Percentiles rank a stretch among this genome's conserved stretches.
These are phyloP conservation scores for Albula glossodonta DNA, from an alignment of 2,113 vertebrate species.

Conservation along the genomic window DNA sequence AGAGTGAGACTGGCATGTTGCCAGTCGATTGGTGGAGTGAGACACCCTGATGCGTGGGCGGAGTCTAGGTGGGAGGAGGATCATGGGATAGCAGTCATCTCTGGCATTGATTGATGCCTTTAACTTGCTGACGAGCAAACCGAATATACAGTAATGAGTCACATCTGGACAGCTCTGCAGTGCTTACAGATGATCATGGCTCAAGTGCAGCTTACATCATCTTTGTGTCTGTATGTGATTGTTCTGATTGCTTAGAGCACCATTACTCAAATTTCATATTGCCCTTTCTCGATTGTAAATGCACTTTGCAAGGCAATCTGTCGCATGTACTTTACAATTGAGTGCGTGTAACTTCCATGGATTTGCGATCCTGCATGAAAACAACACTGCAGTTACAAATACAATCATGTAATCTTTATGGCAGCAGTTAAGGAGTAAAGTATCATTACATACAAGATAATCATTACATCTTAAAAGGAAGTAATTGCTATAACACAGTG, in stretches of 20 bases:
- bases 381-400: not conserved
- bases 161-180: not conserved
- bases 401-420: not conserved
- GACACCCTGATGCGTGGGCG: not conserved
- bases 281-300: too few relatives aligned
- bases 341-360: not conserved
- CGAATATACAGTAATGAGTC: not conserved
- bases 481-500: not conserved
- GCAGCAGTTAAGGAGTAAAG: not conserved
- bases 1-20: not conserved
- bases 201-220: too few relatives aligned
- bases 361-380: not conserved
- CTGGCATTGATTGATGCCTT: not conserved
- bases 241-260: too few relatives aligned
- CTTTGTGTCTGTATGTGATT: too few relatives aligned
- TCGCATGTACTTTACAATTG: not conserved
- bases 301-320: too few relatives aligned
- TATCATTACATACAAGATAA: not conserved
- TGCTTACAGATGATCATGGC: too few relatives aligned
- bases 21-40: not conserved
- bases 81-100: not conserved
- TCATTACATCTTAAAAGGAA: not conserved
- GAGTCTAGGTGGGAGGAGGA: not conserved
- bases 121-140: not conserved
- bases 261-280: too few relatives aligned